Conservation (phyloP, 2,888 invertebrate species). For the Andrena trimmerana region DNA sequence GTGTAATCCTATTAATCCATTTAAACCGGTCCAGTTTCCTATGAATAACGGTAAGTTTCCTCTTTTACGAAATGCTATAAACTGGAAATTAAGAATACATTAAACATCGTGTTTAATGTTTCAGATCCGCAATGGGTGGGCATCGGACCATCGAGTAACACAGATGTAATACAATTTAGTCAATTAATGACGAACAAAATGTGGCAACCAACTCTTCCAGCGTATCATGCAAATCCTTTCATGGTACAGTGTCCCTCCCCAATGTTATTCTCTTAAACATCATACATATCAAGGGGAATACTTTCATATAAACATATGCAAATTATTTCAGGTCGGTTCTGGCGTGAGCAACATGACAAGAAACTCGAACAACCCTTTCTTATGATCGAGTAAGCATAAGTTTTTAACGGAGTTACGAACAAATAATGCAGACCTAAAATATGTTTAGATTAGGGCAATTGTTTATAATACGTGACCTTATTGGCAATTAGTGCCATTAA, state of each 20-base stretch:
- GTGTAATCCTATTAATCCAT: slow-evolving; percentile 82
- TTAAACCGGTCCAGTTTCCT: slow-evolving; percentile 80
- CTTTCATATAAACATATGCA: slow-evolving; percentile 5
- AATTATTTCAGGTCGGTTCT: slow-evolving; percentile 79
- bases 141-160: slow-evolving; percentile 79
- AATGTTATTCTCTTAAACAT: too few species aligned
- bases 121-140: slow-evolving; percentile 82
- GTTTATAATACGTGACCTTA: slow-evolving; percentile 80
- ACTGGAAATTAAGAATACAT: background rate
- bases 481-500: slow-evolving; percentile 83
- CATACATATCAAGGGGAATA: too few species aligned
- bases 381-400: slow-evolving; percentile 84
- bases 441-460: slow-evolving; percentile 80
- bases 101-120: slow-evolving; percentile 37
- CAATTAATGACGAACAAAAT: slow-evolving; percentile 83
- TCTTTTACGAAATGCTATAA: slow-evolving; percentile 14
- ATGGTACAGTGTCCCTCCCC: slow-evolving; percentile 75
- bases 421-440: slow-evolving; percentile 79
- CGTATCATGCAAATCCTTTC: slow-evolving; percentile 85
- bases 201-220: slow-evolving; percentile 83
- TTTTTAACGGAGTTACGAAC: slow-evolving; percentile 78
- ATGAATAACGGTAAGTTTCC: slow-evolving; percentile 79
- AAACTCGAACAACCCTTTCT: slow-evolving; percentile 88
- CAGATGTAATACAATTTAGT: slow-evolving; percentile 83
- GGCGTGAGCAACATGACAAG: slow-evolving; percentile 82